These are phyloP conservation scores for Ciconia stormi DNA, from an alignment of 2,113 vertebrate genomes.

Conservation along the genomic window DNA sequence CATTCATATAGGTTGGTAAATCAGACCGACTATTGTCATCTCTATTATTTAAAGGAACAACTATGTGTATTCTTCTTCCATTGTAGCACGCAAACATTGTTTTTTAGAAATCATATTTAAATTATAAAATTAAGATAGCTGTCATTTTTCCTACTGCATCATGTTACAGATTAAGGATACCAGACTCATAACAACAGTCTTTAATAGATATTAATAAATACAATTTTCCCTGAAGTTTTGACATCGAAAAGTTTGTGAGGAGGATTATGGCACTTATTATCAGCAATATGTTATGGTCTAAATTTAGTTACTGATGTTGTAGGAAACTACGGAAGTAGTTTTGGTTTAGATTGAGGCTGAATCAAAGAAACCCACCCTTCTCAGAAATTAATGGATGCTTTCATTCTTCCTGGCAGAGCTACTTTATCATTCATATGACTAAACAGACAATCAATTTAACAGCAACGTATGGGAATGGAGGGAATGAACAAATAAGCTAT, in stretches of 20 bases:
- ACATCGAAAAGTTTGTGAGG: conserved; percentile 31
- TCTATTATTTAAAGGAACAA: neutral
- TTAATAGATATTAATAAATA: conserved; percentile 19
- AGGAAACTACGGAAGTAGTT: conserved; percentile 40
- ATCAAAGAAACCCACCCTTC: conserved; percentile 73
- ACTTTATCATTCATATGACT: conserved; percentile 95
- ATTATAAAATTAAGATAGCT: neutral
- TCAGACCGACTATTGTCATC: neutral
- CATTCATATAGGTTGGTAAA: accelerated
- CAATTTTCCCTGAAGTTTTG: conserved; percentile 50
- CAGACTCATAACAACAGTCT: neutral
- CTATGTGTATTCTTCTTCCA: neutral
- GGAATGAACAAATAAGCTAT: conserved; percentile 93
- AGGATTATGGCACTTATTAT: conserved; percentile 21
- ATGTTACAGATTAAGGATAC: neutral
- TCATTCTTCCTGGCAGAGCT: conserved; percentile 82
- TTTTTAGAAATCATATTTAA: neutral
- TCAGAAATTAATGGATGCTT: conserved; percentile 82
- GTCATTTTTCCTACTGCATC: neutral
- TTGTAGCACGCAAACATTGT: accelerated
- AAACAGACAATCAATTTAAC: conserved; percentile 97
- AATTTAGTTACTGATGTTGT: conserved; percentile 54
- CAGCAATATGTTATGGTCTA: conserved; percentile 25
- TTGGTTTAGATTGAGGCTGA: conserved; percentile 63
- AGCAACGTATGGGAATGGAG: conserved; percentile 92